phyloP scores from a whole-genome alignment of 2,888 invertebrate genomes.

The Teleiodes luculella region DNA sequence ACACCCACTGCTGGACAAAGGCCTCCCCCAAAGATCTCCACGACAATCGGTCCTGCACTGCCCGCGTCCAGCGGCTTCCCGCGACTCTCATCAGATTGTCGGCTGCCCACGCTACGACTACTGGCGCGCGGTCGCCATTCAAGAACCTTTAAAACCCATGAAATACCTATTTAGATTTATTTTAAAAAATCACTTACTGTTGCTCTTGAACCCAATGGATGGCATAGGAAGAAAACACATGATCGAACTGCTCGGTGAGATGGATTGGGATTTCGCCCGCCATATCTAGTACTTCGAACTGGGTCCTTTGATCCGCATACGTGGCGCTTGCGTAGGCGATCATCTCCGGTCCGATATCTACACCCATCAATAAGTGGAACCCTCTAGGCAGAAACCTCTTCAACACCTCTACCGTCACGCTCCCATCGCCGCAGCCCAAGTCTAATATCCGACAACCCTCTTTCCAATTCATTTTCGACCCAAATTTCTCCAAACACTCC shows the following conservation, averaged over 20 bases:
- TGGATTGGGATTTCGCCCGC: not conserved
- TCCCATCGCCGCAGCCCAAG: constrained; percentile 87
- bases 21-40: too few species aligned
- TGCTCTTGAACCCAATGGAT: constrained; percentile 17
- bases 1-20: too few species aligned
- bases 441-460: constrained; percentile 77
- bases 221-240: constrained; percentile 16
- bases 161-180: too few species aligned
- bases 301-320: not conserved
- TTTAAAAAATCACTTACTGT: constrained; percentile 8
- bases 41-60: too few species aligned
- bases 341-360: constrained; percentile 10
- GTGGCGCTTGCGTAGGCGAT: constrained; percentile 9
- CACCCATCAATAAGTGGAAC: not conserved
- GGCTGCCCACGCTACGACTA: too few species aligned
- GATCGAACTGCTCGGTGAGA: constrained; percentile 13
- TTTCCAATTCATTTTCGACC: constrained; percentile 77
- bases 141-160: too few species aligned
- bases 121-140: too few species aligned
- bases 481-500: constrained; percentile 81
- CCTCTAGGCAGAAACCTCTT: not conserved
- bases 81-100: too few species aligned
- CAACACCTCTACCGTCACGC: constrained; percentile 81
- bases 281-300: constrained; percentile 7
- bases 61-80: too few species aligned